These are phyloP conservation scores for Tamandua tetradactyla DNA, from an alignment of 2,797 vertebrate species.

Conservation along the genomic window DNA sequence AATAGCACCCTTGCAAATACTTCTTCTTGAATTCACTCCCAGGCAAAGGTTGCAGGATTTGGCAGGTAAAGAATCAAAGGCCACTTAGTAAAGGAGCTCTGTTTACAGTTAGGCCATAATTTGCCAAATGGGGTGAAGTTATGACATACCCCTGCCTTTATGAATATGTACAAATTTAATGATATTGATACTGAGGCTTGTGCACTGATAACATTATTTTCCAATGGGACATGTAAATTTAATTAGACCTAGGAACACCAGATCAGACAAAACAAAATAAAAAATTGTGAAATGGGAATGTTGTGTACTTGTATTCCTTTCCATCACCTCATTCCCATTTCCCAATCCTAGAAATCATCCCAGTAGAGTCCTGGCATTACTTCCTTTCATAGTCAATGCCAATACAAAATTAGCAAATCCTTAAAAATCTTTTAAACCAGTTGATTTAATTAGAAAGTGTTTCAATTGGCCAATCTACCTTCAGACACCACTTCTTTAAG, in stretches of 20 bases:
- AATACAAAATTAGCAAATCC: background rate
- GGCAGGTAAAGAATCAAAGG: constrained; percentile 39
- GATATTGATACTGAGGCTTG: background rate
- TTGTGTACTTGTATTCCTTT: background rate
- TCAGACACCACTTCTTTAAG: background rate
- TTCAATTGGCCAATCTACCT: background rate
- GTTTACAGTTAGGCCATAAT: background rate
- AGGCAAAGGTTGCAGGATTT: background rate
- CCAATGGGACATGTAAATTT: background rate
- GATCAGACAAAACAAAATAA: background rate
- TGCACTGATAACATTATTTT: background rate
- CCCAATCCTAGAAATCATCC: background rate
- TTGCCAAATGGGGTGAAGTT: background rate
- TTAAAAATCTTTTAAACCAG: background rate
- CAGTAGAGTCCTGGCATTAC: background rate
- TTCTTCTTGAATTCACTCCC: background rate
- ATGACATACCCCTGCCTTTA: background rate
- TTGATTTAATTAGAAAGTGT: background rate
- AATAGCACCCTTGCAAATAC: background rate
- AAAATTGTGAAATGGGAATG: background rate
- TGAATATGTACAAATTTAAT: background rate
- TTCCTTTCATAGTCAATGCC: background rate
- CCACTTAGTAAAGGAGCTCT: background rate
- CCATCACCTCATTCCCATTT: background rate
- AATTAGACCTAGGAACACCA: background rate